phyloP scores from a whole-genome alignment of 1,140 invertebrate genomes.

The Agrilus planipennis region DNA sequence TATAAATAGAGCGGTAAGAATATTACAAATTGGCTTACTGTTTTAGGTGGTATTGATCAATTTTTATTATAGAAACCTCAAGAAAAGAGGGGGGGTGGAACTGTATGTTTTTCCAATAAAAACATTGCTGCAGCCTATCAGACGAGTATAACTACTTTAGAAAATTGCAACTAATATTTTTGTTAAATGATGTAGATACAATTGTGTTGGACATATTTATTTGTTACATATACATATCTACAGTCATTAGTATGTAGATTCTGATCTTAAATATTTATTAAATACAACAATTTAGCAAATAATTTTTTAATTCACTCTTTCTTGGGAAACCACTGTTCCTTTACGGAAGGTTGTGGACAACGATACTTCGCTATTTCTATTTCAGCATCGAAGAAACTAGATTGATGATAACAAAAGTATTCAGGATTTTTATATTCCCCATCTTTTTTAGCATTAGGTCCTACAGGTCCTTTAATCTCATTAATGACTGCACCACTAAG shows the following conservation, averaged over 20 bases:
- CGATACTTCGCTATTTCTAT: constrained; percentile 70
- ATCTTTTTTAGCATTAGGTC: constrained; percentile 57
- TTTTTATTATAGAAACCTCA: constrained; percentile 50
- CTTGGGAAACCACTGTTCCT: too few relatives aligned
- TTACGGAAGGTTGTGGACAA: constrained; percentile 61
- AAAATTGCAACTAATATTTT: constrained; percentile 1
- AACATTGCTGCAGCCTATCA: constrained; percentile 16
- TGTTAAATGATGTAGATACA: too few relatives aligned
- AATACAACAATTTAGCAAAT: too few relatives aligned
- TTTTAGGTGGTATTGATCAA: constrained; percentile 6
- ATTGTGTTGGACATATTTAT: too few relatives aligned
- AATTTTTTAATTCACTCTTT: too few relatives aligned
- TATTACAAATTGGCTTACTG: constrained; percentile 17
- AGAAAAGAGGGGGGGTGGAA: constrained; percentile 66
- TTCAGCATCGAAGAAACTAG: constrained; percentile 73
- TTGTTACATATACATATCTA: too few relatives aligned
- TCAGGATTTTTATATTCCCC: constrained; percentile 75
- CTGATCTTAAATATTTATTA: too few relatives aligned
- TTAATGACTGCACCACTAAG: constrained; percentile 48
- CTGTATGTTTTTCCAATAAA: constrained; percentile 48
- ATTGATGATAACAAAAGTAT: constrained; percentile 70
- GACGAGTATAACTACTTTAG: constrained; percentile 4
- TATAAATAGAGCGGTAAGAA: constrained; percentile 76
- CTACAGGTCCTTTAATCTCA: constrained; percentile 45
- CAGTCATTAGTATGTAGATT: too few relatives aligned